Conservation (phyloP, 1,140 invertebrate species). For the Linepithema humile region DNA sequence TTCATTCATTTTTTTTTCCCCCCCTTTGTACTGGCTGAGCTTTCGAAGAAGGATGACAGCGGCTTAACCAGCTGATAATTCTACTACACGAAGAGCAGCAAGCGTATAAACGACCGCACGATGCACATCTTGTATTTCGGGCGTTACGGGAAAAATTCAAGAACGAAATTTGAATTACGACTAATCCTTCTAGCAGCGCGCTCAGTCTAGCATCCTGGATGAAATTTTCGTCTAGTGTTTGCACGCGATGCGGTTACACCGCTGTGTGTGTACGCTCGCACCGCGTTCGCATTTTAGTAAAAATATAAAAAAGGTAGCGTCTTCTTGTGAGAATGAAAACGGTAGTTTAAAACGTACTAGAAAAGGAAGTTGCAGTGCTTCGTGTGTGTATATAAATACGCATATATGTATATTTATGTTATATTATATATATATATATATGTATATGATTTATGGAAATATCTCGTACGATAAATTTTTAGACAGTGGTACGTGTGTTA, state of each 20-base stretch:
- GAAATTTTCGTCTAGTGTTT: constrained; percentile 7
- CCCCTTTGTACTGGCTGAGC: neutral
- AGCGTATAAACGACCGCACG: neutral
- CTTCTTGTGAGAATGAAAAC: constrained; percentile 56
- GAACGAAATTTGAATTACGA: constrained; percentile 1
- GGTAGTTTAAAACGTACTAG: constrained; percentile 64
- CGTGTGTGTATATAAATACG: constrained; percentile 59
- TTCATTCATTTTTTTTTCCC: neutral
- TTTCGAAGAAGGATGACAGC: neutral
- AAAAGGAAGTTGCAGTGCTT: constrained; percentile 65
- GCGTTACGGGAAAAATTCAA: neutral
- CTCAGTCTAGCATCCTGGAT: neutral
- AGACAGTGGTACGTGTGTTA: constrained; percentile 52
- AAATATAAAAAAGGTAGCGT: constrained; percentile 65
- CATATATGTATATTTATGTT: constrained; percentile 44
- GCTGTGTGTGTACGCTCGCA: constrained; percentile 5
- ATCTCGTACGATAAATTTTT: constrained; percentile 49
- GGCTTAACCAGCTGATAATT: constrained; percentile 19
- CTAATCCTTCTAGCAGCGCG: neutral
- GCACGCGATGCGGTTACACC: constrained; percentile 10
- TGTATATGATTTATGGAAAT: constrained; percentile 61
- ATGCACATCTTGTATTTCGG: neutral
- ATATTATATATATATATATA: too few species aligned
- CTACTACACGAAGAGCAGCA: neutral
- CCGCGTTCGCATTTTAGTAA: constrained; percentile 45